A percentile compares a stretch with the other conserved stretches of the same genome.
Conservation (phyloP, 1,140 invertebrate species). For the Drosophila dunni region DNA sequence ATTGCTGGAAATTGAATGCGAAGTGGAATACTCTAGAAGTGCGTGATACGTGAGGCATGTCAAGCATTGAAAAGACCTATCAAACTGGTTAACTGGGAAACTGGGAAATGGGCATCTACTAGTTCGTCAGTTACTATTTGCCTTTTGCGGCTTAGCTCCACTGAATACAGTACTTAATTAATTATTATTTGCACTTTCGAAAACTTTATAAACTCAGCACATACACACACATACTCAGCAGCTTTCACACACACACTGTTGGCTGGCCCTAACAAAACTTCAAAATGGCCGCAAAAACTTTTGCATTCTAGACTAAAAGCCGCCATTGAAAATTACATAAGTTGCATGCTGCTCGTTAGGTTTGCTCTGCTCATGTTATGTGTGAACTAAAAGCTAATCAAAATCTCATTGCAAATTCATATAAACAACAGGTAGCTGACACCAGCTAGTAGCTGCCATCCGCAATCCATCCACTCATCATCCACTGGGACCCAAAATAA, state of each 20-base stretch:
- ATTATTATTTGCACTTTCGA: slow-evolving; percentile 43
- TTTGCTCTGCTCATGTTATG: slow-evolving; percentile 34
- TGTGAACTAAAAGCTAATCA: slow-evolving; percentile 68
- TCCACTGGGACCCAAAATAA: neutral
- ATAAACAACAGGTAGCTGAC: slow-evolving; percentile 46
- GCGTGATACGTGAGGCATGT: neutral
- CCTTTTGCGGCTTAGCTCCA: slow-evolving; percentile 1
- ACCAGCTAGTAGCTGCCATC: slow-evolving; percentile 2
- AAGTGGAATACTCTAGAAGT: slow-evolving; percentile 8
- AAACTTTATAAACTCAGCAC: slow-evolving; percentile 19
- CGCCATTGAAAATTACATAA: slow-evolving; percentile 18
- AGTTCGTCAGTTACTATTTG: neutral
- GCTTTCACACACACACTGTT: neutral
- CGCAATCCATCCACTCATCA: neutral
- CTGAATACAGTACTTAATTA: slow-evolving; percentile 41
- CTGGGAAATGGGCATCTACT: neutral
- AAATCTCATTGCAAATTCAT: slow-evolving; percentile 77
- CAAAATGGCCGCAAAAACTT: slow-evolving; percentile 42
- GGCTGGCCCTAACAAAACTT: slow-evolving; percentile 19
- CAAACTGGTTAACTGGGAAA: no score
- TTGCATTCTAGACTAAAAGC: slow-evolving; percentile 24
- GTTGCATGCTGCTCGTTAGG: slow-evolving; percentile 2
- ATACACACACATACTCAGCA: neutral
- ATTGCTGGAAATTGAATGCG: neutral
- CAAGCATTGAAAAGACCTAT: no score